phyloP scores from a whole-genome alignment of 2,113 vertebrate species.

The Pteruthius melanotis region DNA sequence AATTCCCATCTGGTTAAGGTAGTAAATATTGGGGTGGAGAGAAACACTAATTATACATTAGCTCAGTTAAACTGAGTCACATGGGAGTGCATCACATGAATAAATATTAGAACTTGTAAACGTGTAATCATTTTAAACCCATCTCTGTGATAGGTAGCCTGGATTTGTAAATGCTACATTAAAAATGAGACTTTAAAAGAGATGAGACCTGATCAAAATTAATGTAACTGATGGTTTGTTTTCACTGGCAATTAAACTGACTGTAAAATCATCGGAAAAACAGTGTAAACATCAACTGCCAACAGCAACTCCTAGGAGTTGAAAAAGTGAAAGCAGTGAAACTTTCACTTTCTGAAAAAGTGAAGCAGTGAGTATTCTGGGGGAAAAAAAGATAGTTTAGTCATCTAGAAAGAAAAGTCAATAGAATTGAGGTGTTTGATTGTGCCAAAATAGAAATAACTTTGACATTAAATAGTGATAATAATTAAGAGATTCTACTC shows the following conservation, averaged over 20 bases:
- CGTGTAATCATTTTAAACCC: no score
- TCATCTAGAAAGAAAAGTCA: neutral
- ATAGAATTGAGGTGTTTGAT: neutral
- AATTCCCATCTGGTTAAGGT: conserved; percentile 54
- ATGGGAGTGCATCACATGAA: neutral
- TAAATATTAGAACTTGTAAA: no score
- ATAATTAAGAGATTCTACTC: neutral
- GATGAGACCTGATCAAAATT: neutral
- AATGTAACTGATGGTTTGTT: neutral
- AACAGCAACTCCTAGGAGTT: neutral
- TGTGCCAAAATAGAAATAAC: neutral
- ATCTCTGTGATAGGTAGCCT: neutral
- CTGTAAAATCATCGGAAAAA: neutral
- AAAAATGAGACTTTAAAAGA: neutral
- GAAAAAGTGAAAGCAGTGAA: neutral
- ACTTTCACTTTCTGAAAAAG: neutral
- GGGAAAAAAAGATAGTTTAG: neutral
- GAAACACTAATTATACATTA: conserved; percentile 61
- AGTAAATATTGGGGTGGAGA: neutral
- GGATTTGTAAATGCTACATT: neutral
- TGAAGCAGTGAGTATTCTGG: neutral
- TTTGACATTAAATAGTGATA: neutral
- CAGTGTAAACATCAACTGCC: neutral
- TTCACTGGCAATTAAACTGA: neutral
- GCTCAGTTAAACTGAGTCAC: conserved; percentile 58